These are phyloP conservation scores for Echinops telfairi DNA, from an alignment of 2,113 vertebrate species.

Conservation along the genomic window DNA sequence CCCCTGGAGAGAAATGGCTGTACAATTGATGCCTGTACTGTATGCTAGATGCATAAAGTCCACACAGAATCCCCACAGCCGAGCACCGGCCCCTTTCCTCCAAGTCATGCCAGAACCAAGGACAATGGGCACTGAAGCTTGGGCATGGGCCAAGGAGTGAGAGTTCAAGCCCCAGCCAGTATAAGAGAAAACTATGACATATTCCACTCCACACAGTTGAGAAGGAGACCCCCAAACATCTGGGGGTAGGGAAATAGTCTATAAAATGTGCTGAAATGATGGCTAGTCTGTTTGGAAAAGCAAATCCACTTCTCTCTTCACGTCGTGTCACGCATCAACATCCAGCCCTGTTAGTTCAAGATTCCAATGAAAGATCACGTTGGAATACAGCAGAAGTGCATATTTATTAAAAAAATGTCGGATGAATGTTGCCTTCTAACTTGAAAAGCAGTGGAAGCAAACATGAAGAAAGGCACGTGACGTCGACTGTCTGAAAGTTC, in stretches of 20 bases:
- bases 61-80: not conserved
- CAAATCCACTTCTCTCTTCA: constrained; percentile 67
- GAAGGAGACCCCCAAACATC: not conserved
- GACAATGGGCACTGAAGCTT: not conserved
- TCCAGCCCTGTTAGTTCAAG: constrained; percentile 51
- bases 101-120: no score
- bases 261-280: not conserved
- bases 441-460: constrained; percentile 41
- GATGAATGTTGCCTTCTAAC: not conserved
- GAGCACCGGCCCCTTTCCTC: not conserved
- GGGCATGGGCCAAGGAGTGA: not conserved
- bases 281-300: constrained; percentile 50
- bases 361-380: constrained; percentile 72
- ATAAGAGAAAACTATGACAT: constrained; percentile 14
- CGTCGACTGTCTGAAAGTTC: constrained; percentile 40
- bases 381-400: constrained; percentile 59
- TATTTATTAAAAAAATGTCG: not conserved
- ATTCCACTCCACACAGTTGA: not conserved
- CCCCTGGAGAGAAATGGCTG: not conserved
- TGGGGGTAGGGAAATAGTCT: not conserved
- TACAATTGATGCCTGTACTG: not conserved
- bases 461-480: constrained; percentile 38
- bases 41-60: not conserved
- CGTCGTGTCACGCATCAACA: constrained; percentile 32
- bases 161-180: not conserved